Percentiles rank a stretch among this genome's conserved stretches.
phyloP scores from a whole-genome alignment of 2,888 invertebrate genomes.

The Agrotis segetum region DNA sequence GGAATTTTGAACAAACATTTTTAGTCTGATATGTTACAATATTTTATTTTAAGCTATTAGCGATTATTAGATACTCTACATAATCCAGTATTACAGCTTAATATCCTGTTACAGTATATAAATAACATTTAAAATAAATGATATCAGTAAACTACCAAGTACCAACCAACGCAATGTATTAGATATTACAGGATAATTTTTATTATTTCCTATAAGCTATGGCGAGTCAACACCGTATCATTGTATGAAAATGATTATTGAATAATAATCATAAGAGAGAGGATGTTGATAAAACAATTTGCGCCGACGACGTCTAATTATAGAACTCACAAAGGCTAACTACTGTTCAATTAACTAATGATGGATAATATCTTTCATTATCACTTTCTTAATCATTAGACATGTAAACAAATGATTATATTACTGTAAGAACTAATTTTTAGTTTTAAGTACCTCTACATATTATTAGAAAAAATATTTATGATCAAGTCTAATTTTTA shows the following conservation, averaged over 20 bases:
- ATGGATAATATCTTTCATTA: neutral
- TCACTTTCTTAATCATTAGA: constrained; percentile 9
- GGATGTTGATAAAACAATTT: constrained; percentile 45
- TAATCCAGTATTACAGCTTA: constrained; percentile 1
- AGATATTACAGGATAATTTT: constrained; percentile 46
- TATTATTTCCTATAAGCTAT: constrained; percentile 46
- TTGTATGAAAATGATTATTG: constrained; percentile 48
- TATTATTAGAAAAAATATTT: constrained; percentile 5
- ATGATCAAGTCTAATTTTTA: neutral
- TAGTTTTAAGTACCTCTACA: neutral
- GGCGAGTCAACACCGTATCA: constrained; percentile 21
- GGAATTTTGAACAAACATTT: neutral
- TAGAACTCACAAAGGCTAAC: constrained; percentile 17
- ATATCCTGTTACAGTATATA: constrained; percentile 47
- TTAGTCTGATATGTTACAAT: neutral
- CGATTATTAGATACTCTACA: constrained; percentile 1
- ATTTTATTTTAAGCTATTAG: neutral
- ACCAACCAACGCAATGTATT: too few relatives aligned
- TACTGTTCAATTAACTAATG: constrained; percentile 8
- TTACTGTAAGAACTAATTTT: neutral
- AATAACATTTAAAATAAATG: constrained; percentile 42
- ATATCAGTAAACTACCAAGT: constrained; percentile 30
- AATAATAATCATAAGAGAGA: constrained; percentile 21
- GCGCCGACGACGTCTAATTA: constrained; percentile 21
- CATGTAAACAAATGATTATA: constrained; percentile 5